Evolutionary conservation across 2,888 invertebrate genomes (phyloP).

Genomic region (Orthosia gracilis): DNA sequence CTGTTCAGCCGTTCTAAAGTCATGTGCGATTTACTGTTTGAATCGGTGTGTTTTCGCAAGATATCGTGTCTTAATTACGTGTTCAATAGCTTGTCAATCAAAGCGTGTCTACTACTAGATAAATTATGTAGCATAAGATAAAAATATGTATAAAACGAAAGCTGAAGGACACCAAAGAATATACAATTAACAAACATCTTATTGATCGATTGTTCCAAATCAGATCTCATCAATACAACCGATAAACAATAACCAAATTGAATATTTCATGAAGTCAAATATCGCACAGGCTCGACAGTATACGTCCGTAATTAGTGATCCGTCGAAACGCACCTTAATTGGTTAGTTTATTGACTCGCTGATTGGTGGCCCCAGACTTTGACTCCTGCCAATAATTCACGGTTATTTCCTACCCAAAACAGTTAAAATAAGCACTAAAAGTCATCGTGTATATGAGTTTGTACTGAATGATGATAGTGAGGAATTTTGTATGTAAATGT

Average conservation of each 20-base stretch:
- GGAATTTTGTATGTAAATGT: neutral
- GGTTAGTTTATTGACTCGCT: constrained; percentile 72
- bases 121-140: neutral
- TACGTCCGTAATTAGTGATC: constrained; percentile 66
- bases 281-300: constrained; percentile 25
- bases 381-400: constrained; percentile 33
- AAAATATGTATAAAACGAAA: neutral
- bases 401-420: constrained; percentile 19
- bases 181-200: neutral
- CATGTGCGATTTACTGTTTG: no score
- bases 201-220: neutral
- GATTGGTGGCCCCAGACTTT: constrained; percentile 56
- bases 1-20: no score
- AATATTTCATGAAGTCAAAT: constrained; percentile 46
- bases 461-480: neutral
- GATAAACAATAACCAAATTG: constrained; percentile 5
- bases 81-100: no score
- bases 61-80: no score
- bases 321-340: constrained; percentile 67
- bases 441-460: neutral
- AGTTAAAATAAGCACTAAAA: constrained; percentile 8
- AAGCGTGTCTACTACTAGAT: no score
- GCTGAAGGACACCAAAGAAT: neutral
- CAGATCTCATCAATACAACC: neutral
- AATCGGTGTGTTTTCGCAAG: no score